Base-by-base conservation (phyloP, 2,888 invertebrate species). In the Oeneis ivallda region DNA sequence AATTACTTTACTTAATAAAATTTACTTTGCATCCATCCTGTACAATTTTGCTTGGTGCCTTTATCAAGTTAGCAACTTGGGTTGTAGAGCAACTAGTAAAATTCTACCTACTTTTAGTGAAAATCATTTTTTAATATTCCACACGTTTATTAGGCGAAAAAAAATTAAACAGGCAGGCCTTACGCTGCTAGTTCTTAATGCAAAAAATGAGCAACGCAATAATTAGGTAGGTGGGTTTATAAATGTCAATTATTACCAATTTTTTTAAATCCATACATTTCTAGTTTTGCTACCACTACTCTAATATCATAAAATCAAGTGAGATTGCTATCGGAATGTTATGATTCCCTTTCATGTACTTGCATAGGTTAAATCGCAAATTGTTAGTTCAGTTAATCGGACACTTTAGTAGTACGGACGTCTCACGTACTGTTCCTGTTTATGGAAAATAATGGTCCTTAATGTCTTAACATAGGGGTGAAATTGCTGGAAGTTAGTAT, bases 321-420 rank as follows among this genome's bases (percentile, higher is more conserved):
- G 76, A 85, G 85, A 87, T 88, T 83, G 79, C 80, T 78, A 85
- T 85, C 82, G 72, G 75, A 74, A 71, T 75, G 73, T 79, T 85
- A 84, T 82, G 83, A 85, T 85, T 84, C 81, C 78, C 82, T 78
- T 84, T 84, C 82, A 84, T 80, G 80, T 81, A 82, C 71, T 70
- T 69, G 72, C 76, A 77, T 80, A 79, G 84, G 83, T 81, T 87
- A 89, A 91, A 89, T 87, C 82, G 87, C 81, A 89, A 89, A 90
- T 88, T 87, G 88, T 78, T 76, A 81, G 85, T 83, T 84, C 79
- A 70, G 79, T 80, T 78, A 78, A 82, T 78, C 80, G 76, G 76
- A 80, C 84, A 81, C 79, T 84, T 83, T 81, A 84, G 76, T 76
- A 74, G 71, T 65, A 70, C 67, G 70, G 71, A 75, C 72, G 69